These are phyloP conservation scores for Cephus spinipes DNA, from an alignment of 2,888 invertebrate species.

Conservation along the genomic window DNA sequence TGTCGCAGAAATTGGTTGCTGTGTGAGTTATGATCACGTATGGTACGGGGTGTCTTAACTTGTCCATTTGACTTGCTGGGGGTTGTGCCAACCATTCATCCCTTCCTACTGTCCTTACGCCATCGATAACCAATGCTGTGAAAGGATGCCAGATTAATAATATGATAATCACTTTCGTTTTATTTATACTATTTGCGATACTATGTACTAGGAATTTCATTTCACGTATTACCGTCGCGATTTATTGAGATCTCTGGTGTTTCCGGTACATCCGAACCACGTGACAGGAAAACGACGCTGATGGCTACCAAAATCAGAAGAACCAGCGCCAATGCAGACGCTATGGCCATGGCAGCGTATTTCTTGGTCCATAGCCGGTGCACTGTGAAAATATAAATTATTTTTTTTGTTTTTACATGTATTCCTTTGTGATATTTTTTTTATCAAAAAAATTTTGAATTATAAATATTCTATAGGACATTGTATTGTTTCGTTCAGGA, in stretches of 20 bases:
- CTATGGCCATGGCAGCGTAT: conserved; percentile 38
- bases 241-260: conserved; percentile 5
- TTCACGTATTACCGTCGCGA: background rate
- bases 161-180: background rate
- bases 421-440: no score
- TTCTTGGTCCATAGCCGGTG: conserved; percentile 52
- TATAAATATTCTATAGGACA: background rate
- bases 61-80: conserved; percentile 46
- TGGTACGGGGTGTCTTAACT: conserved; percentile 48
- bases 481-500: background rate
- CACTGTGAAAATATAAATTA: conserved; percentile 38
- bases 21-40: conserved; percentile 26
- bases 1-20: conserved; percentile 11
- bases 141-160: background rate
- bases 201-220: background rate
- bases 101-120: conserved; percentile 71
- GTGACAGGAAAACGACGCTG: conserved; percentile 34
- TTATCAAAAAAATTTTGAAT: background rate
- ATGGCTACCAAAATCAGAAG: conserved; percentile 40
- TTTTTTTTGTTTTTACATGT: background rate
- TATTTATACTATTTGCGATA: background rate
- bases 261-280: conserved; percentile 30
- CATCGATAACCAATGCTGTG: conserved; percentile 39
- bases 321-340: conserved; percentile 39
- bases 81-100: conserved; percentile 78